Evolutionary conservation across 2,113 vertebrate species (phyloP).

Genomic region (Harpagus bidentatus): DNA sequence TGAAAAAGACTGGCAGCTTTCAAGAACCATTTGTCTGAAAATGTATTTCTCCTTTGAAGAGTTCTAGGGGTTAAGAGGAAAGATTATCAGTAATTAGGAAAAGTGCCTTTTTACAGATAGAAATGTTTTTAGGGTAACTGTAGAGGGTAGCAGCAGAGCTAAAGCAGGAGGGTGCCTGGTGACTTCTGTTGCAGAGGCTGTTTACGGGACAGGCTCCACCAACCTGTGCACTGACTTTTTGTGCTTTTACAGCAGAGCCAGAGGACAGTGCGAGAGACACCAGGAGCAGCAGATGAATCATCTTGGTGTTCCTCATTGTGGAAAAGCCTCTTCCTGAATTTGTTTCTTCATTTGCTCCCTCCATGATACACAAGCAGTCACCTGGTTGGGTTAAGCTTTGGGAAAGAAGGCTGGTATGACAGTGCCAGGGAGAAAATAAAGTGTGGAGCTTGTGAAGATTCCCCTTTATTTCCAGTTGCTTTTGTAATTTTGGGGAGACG

Average conservation of each 20-base stretch:
- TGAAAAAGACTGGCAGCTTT: neutral
- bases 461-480: neutral
- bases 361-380: accelerated
- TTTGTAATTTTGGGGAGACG: neutral
- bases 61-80: neutral
- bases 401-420: neutral
- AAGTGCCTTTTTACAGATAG: neutral
- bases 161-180: neutral
- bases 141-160: neutral
- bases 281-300: neutral
- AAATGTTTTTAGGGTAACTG: neutral
- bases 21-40: neutral
- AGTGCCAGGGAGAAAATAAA: neutral
- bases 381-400: neutral
- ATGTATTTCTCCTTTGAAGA: neutral
- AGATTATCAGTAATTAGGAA: neutral
- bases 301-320: neutral
- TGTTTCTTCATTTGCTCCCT: neutral
- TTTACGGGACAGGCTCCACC: neutral
- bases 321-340: neutral
- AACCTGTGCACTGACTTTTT: neutral
- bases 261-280: neutral
- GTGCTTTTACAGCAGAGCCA: neutral
- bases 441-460: neutral
- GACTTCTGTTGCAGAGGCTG: accelerated